Base-by-base conservation (phyloP, 2,113 vertebrate species). In the Lota lota region DNA sequence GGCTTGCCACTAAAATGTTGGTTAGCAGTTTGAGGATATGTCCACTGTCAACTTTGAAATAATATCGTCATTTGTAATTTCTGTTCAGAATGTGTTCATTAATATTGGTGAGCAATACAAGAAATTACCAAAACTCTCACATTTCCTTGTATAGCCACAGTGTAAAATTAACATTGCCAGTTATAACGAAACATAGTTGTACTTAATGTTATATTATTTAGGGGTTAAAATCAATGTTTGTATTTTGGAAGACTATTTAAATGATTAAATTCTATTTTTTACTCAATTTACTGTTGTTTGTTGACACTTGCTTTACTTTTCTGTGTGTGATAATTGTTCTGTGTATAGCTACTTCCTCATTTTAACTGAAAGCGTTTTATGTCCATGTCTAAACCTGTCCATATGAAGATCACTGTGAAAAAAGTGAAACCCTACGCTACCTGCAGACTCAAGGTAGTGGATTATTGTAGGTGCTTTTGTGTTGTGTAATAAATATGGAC, bases 211-310 rank as follows among this genome's bases (percentile, higher is more conserved):
- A 83, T 91, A 88, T 86, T 84, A 90, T 89, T 88, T 88, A 92
- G 86, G 89, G 76, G 81, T 90, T 88, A 78, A 85, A 90, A 92
- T 91, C 88, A 90, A 89, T 92, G 90, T 92, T 93, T 93, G 91
- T 93, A 93, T 91, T 93, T 90, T 86, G 85, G 91, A 91, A 86
- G 84, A 90, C 84, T 91, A 92, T 92, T 93, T 93, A 92, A 93
- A 92, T 91, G 84, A 92, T 92, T 92, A 91, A 93, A 92, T 91
- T 92, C 89, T 93, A 93, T 93, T 93, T 93, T 93, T 92, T 93
- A 93, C 91, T 92, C 89, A 88, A 91, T 91, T 91, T 91, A 87
- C 82, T 84, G 88, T 91, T 88, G 88, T 91, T 91, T 90, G 88
- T 91, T 90, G 88, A 90, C 88, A 90, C 89, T 86, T 85, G 78